Base-by-base conservation (phyloP, 2,797 vertebrate species). In the Cossypha dichroa region DNA sequence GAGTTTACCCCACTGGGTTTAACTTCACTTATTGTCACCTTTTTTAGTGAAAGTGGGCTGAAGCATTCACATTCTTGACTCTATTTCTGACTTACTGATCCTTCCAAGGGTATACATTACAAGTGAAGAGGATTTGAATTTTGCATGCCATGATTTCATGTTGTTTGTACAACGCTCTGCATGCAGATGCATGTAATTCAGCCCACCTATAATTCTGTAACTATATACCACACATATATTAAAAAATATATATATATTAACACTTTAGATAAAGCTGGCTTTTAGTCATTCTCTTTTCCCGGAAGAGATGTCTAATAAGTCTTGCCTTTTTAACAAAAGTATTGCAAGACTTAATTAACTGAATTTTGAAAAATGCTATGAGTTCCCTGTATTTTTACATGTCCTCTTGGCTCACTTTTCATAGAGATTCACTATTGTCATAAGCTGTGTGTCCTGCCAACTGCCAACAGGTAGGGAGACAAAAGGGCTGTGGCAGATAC, bases 351-450 rank as follows among this genome's bases (percentile, higher is more conserved):
- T 92, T 92, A 94, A 36, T 36, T 94, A 92, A 80, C 63, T 76
- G 68, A 79, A n/a, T 34, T 90, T 94, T 75, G 54, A 67, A 66
- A 92, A 96, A 67, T 63, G 63, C 54, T 90, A 86, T 63, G 48
- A 86, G 75, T 51, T 79, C 38, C 28, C 45, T 72, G 10, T 69
- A 40, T 68, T 92, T 87, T 64, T 55, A 59, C 66, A 21, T 46
- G 41, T 52, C 75, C 51, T 86, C 51, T 36, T 83, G 70, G 43
- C 83, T 73, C 43, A 70, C 64, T 93, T 86, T 60, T 88, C 54
- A 9, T 59, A 69, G 76, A 52, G 26, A 78, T 25, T 90, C 67
- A 38, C 7, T 72, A 64, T 51, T 85, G 84, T 74, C 68, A 88
- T 81, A 81, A 94, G 48, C 67, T 84, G 21, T 19, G 43, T 82